These are phyloP conservation scores for Xanthia icteritia DNA, from an alignment of 2,888 invertebrate species.

Conservation along the genomic window DNA sequence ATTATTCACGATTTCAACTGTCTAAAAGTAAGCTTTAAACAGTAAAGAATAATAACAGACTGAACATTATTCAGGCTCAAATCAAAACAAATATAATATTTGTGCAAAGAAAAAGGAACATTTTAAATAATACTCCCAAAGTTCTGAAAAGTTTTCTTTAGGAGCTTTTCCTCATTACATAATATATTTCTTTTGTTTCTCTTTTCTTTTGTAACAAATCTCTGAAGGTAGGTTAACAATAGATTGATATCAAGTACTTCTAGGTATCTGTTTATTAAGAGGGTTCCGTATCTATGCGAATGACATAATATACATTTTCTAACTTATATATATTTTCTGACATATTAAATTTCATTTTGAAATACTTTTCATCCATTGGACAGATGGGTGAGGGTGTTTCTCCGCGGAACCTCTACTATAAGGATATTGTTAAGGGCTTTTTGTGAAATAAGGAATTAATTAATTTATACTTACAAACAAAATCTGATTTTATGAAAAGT, in stretches of 20 bases:
- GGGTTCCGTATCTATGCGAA: not conserved
- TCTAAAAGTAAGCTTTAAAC: not conserved
- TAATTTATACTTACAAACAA: not conserved
- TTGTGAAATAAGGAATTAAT: no score
- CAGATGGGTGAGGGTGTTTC: no score
- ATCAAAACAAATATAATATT: slow-evolving; percentile 35
- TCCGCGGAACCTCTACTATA: no score
- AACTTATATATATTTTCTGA: no score
- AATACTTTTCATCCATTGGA: no score
- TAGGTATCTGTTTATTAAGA: not conserved
- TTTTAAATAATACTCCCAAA: slow-evolving; percentile 38
- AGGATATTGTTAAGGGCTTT: no score
- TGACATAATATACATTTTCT: not conserved
- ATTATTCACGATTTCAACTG: not conserved
- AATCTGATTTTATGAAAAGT: not conserved
- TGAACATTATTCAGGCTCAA: slow-evolving; percentile 25
- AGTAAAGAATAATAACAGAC: not conserved
- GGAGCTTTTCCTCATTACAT: slow-evolving; percentile 39
- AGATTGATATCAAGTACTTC: slow-evolving; percentile 8
- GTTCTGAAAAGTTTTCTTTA: slow-evolving; percentile 38
- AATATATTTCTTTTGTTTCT: slow-evolving; percentile 50
- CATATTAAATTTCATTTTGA: no score
- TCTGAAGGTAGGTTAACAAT: slow-evolving; percentile 19
- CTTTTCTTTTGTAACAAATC: slow-evolving; percentile 46
- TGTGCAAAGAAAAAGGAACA: slow-evolving; percentile 26